Base-by-base conservation (phyloP, 2,888 invertebrate genomes). In the Linyphia triangularis region DNA sequence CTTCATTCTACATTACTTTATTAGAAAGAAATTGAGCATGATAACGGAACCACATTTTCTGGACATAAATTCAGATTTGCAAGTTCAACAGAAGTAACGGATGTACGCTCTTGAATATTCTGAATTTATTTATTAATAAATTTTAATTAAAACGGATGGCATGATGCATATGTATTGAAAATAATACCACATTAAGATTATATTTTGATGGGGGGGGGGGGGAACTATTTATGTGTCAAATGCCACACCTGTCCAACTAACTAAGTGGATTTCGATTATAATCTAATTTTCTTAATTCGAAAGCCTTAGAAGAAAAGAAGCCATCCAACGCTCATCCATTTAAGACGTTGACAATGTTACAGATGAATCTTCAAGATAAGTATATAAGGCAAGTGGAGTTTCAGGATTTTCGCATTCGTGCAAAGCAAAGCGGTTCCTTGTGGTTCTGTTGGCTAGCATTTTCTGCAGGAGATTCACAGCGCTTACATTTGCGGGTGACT, bases 341-440 rank as follows among this genome's bases (percentile, higher is more conserved):
- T 88, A 88, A 61, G 59, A 63, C 22, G 40, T 28, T 57, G 43
- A 7, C 5, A 26, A n/a, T 33, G 51, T 51, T n/a, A n/a, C n/a
- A n/a, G n/a, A 7, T 13, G 43, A 19, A 22, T 13, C 28, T 6
- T 7, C 9, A 65, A 26, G 22, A 10, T 22, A 16, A n/a, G 67
- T 86, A 86, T 81, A 86, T 73, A 81, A 86, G 57, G 28, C 59
- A 4, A 9, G 7, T 24, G 19, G 7, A 19, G n/a, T 5, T n/a
- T 3, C 22, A 4, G 43, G n/a, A 30, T 67, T 30, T 19, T 83
- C 61, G 88, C 88, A 83, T 88, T 78, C 88, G 70, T 83, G 88
- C 88, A 84, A 65, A 84, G 89, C 89, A 89, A 84, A 89, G 89
- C 89, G 79, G 84, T 89, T 84, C 84, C 78, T 84, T 33, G 89